Percentiles rank a stretch among this genome's conserved stretches.
Evolutionary conservation across 2,888 invertebrate genomes (phyloP).

Genomic region (Nephrotoma appendiculata): DNA sequence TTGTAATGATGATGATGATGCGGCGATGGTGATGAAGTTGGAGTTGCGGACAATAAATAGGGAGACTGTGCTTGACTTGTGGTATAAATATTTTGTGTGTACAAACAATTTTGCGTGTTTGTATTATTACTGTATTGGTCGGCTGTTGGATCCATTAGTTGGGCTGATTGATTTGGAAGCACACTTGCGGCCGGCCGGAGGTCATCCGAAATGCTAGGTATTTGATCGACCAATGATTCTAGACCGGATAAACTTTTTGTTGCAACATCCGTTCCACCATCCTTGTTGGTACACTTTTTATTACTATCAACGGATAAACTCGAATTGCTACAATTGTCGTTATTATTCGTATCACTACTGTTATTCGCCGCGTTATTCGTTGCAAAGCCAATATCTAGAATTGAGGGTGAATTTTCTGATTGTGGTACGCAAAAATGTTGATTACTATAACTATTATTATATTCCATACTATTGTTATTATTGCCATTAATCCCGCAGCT

Average conservation of each 20-base stretch:
- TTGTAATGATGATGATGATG: conserved; percentile 11
- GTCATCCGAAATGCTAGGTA: conserved; percentile 70
- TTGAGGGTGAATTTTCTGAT: background rate
- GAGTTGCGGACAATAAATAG: conserved; percentile 7
- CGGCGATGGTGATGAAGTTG: conserved; percentile 11
- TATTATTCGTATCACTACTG: background rate
- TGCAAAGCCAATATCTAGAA: background rate
- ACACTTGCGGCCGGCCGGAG: conserved; percentile 23
- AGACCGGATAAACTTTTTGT: conserved; percentile 74
- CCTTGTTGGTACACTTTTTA: conserved; percentile 9
- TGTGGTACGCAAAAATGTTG: conserved; percentile 6
- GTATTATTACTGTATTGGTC: conserved; percentile 13
- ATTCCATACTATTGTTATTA: conserved; percentile 5
- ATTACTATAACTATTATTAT: conserved; percentile 21
- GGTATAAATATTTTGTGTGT: conserved; percentile 7
- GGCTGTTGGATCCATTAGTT: conserved; percentile 8
- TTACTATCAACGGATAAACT: background rate
- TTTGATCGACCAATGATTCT: conserved; percentile 82
- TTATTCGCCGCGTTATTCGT: background rate
- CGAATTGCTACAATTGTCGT: background rate
- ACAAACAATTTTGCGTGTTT: conserved; percentile 7
- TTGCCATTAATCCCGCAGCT: conserved; percentile 9
- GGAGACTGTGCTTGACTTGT: conserved; percentile 7
- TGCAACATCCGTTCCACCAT: conserved; percentile 45
- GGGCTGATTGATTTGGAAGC: conserved; percentile 5